Evolutionary conservation across 2,797 vertebrate species (phyloP), one percentile per base, ranked within the genome.

Genomic region (Pogoniulus pusillus): DNA sequence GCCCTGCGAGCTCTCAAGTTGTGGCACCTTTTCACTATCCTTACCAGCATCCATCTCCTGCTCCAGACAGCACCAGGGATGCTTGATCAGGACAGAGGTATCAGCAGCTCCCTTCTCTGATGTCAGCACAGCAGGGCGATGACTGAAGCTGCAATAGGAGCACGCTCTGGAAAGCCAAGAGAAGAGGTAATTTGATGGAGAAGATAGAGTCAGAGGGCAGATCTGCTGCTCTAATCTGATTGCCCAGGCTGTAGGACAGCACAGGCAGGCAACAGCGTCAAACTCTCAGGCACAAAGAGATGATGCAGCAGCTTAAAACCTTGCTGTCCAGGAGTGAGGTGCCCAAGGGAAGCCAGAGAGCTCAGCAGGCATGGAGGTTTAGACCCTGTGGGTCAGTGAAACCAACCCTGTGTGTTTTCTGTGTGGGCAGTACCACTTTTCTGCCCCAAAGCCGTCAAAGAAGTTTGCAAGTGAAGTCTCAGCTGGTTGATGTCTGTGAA

Each of bases 181-280:
- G 35, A 64, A 75, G 87, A 57, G 73, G 39, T 92, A 91, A 93
- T 87, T 83, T 66, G 51, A 75, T 63, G 87, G 76, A 91, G 59
- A 89, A 16, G 41, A 15, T 7, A n/a, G 69, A 39, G 64, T 79
- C 12, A 37, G 43, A 29, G 35, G 47, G 29, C 30, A 32, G 24
- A 22, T 34, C 73, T 90, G 32, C 81, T 39, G 60, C 60, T 82
- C 45, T 96, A 94, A 94, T 95, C 57, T 37, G 58, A 70, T 92
- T 94, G 14, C 64, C 34, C 2, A 6, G 45, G 45, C 86, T 90
- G 89, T 83, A 73, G 72, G 77, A 83, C 43, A 88, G 81, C 32
- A 7, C 87, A 47, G 59, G 6, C 9, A 59, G 59, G 78, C 45
- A 55, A 86, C 86, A 72, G 59, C 7, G 2, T 54, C 27, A 74